Evolutionary conservation across 2,113 vertebrate species (phyloP).

Genomic region (Zootoca vivipara): DNA sequence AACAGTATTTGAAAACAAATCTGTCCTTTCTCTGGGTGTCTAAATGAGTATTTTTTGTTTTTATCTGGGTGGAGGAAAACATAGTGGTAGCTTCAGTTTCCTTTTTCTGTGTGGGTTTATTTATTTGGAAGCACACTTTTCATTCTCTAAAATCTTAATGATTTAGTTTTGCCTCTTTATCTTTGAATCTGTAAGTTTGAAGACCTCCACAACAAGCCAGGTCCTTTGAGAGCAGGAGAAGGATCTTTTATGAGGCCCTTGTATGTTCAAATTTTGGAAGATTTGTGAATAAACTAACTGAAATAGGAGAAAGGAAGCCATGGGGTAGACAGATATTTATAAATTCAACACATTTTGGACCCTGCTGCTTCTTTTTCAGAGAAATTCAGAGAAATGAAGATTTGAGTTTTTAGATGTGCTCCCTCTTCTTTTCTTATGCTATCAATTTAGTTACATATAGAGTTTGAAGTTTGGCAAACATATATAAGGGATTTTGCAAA

Average conservation of each 20-base stretch:
- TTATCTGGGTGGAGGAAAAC: not conserved
- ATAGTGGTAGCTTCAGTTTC: too few species aligned
- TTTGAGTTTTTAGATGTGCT: too few species aligned
- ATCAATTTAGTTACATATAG: not conserved
- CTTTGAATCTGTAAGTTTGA: not conserved
- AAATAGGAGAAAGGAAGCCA: too few species aligned
- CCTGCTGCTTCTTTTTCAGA: not conserved
- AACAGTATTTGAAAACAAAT: not conserved
- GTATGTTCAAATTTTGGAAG: not conserved
- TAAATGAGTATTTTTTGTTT: not conserved
- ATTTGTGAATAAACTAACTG: not conserved
- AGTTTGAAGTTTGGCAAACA: slow-evolving; percentile 25
- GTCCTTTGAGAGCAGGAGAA: not conserved
- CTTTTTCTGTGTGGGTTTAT: not conserved
- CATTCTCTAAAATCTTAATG: not conserved
- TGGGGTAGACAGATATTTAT: too few species aligned
- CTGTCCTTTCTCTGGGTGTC: not conserved
- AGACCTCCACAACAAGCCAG: not conserved
- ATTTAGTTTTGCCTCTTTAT: not conserved
- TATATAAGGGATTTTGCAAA: not conserved
- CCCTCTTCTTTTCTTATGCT: not conserved
- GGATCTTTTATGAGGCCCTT: not conserved
- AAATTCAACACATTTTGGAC: too few species aligned
- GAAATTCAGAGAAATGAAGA: too few species aligned
- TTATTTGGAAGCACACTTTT: not conserved